Evolutionary conservation across 2,113 vertebrate species (phyloP), one percentile per base, ranked within the genome.

Genomic region (Noturus placidus): DNA sequence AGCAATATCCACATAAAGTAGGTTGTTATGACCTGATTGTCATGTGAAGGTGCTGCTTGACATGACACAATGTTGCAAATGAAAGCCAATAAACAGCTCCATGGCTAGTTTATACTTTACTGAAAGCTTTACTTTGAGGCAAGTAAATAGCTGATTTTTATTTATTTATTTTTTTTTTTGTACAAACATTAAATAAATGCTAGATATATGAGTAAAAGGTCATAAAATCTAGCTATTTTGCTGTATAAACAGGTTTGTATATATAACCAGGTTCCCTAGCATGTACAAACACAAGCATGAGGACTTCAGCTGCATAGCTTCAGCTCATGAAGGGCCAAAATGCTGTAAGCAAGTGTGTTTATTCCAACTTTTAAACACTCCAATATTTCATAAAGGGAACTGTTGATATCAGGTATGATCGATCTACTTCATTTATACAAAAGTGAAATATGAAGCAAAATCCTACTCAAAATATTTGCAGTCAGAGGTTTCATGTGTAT

Each of bases 401-500:
- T 94, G 94, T 92, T 77, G 93, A 92, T 92, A 89, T 93, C 93
- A 91, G 94, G 91, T 94, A 92, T 90, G 93, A 93, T 88, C 91
- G 92, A 94, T 91, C 89, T 88, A 83, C 86, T 84, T 80, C 56
- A 89, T 89, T 86, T 89, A 87, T 84, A 87, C 91, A 74, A 85
- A 90, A 90, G 1, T 61, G 57, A 42, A 61, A 82, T 82, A 82
- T 82, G 35, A 81, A 81, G 56, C 33, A 86, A 30, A 76, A 86
- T 82, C 91, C 91, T 89, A 83, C 91, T 95, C 93, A 94, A 94
- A 89, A 95, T 95, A 95, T 95, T 96, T 96, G 95, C 86, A 91
- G 93, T 94, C 93, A 22, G 72, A 46, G 61, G 63, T 50, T 20
- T 86, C n/a, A 15, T 4, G 7, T n/a, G 38, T 25, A 25, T 52